These are phyloP conservation scores for Oreochromis grahami DNA, from an alignment of 2,797 vertebrate genomes.

Conservation along the genomic window DNA sequence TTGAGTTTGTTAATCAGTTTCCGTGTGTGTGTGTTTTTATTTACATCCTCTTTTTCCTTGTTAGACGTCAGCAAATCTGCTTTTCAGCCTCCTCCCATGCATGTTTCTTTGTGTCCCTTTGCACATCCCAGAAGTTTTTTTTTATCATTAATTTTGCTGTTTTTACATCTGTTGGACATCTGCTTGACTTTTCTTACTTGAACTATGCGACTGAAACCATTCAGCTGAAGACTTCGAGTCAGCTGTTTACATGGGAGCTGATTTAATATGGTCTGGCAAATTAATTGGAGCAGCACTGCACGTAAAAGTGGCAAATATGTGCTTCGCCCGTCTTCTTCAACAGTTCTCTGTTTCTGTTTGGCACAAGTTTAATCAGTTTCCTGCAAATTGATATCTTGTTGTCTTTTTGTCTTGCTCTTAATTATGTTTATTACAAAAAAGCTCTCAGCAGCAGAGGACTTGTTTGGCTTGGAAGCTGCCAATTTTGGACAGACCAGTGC, in stretches of 20 bases:
- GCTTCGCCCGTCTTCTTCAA: neutral
- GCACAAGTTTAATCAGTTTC: neutral
- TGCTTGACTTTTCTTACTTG: neutral
- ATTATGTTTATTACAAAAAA: neutral
- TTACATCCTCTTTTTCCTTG: neutral
- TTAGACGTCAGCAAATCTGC: neutral
- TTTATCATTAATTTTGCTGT: neutral
- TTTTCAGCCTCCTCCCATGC: neutral
- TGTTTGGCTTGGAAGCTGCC: neutral
- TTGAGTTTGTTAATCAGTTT: neutral
- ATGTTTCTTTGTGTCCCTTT: neutral
- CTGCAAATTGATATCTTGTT: neutral
- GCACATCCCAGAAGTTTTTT: neutral
- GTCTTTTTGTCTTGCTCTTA: neutral
- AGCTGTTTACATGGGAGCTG: neutral
- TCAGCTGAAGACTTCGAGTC: neutral
- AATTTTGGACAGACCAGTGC: neutral
- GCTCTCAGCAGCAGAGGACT: neutral
- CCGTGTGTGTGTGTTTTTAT: neutral
- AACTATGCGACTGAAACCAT: neutral
- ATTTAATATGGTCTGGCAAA: neutral
- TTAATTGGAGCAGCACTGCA: neutral
- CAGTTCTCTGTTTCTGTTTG: neutral
- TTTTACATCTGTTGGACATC: neutral
- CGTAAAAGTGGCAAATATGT: neutral